These are phyloP conservation scores for Corydoras maculifer DNA, from an alignment of 2,113 vertebrate species.

Conservation along the genomic window DNA sequence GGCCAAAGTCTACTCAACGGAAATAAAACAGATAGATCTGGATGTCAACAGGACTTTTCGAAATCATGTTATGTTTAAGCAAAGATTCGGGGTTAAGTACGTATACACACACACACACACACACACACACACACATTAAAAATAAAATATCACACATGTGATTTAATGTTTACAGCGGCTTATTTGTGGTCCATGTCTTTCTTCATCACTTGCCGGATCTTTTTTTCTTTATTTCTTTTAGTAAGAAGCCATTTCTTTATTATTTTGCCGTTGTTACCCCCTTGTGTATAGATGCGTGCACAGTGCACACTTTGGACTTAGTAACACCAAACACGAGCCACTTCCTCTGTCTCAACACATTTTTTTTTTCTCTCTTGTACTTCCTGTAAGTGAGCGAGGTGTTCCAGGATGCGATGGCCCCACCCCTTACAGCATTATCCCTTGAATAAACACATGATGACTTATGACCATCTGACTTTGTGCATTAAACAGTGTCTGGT, in stretches of 20 bases:
- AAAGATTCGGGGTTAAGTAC: conserved; percentile 87
- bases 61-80: conserved; percentile 91
- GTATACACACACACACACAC: conserved; percentile 38
- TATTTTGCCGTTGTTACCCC: too few species aligned
- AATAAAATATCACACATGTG: not conserved
- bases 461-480: conserved; percentile 8
- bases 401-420: conserved; percentile 59
- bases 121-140: too few species aligned
- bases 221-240: too few species aligned
- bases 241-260: too few species aligned
- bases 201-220: too few species aligned
- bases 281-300: too few species aligned
- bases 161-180: not conserved
- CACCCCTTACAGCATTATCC: conserved; percentile 33
- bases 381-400: conserved; percentile 60
- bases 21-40: conserved; percentile 89
- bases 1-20: conserved; percentile 73
- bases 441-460: conserved; percentile 23
- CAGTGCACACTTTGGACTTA: conserved; percentile 29
- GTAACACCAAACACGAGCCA: conserved; percentile 44
- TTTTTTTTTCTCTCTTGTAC: conserved; percentile 52
- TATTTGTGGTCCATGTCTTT: too few species aligned
- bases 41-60: conserved; percentile 89
- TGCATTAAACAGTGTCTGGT: conserved; percentile 1
- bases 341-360: conserved; percentile 55